Conservation (phyloP, 2,113 vertebrate species). For the Entelurus aequoreus region DNA sequence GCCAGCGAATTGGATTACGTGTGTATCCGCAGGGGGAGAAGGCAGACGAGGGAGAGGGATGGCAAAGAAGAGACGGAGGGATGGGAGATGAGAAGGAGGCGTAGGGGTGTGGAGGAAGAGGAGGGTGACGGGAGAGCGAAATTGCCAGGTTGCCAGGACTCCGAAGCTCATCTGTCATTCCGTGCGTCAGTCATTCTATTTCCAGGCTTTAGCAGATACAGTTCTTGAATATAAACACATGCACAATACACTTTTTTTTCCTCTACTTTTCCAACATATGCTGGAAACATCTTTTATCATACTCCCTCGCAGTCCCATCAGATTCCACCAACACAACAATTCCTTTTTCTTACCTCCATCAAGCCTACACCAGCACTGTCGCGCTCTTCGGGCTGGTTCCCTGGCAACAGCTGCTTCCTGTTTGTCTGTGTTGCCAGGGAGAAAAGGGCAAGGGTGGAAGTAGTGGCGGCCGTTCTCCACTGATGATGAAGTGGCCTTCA, state of each 20-base stretch:
- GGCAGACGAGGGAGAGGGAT: conserved; percentile 37
- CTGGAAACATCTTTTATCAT: conserved; percentile 47
- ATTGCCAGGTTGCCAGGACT: conserved; percentile 63
- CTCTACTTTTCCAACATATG: conserved; percentile 18
- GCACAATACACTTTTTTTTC: conserved; percentile 28
- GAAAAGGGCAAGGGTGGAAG: conserved; percentile 20
- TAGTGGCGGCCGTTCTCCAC: conserved; percentile 11
- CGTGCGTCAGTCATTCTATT: conserved; percentile 73
- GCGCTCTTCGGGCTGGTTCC: conserved; percentile 61
- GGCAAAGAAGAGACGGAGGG: conserved; percentile 35
- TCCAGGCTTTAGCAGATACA: conserved; percentile 64
- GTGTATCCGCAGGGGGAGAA: conserved; percentile 52
- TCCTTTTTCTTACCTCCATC: conserved; percentile 53
- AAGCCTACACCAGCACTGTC: conserved; percentile 49
- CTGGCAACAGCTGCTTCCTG: conserved; percentile 77
- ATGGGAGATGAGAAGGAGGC: conserved; percentile 45
- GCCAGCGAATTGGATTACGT: conserved; percentile 55
- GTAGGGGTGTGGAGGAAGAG: conserved; percentile 36
- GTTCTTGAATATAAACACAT: conserved; percentile 38
- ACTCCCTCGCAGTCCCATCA: conserved; percentile 60
- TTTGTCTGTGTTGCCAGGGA: conserved; percentile 64
- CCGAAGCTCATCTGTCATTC: conserved; percentile 66
- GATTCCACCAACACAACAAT: conserved; percentile 54
- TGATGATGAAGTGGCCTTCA: conserved; percentile 28
- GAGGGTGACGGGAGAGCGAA: conserved; percentile 33